Base-by-base conservation (phyloP, 2,888 invertebrate genomes). In the Hecatera dysodea region DNA sequence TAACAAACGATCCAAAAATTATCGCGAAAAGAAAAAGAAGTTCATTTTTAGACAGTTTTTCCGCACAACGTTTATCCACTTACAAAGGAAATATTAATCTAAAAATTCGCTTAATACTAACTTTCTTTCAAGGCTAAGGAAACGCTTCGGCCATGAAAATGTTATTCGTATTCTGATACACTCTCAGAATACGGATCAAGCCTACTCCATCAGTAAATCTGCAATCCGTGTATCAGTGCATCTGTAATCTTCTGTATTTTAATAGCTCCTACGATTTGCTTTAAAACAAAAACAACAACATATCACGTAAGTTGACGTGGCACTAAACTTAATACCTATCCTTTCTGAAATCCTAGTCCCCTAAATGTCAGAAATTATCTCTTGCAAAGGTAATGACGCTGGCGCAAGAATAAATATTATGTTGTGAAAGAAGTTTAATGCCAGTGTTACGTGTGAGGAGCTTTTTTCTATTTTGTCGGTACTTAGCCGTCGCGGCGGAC, bases 401-500 rank as follows among this genome's bases (percentile, higher is more conserved):
- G 55, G 56, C 64, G 75, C 71, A 71, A 64, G 48, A 70, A 65
- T 77, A 80, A 72, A 83, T 79, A 80, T 82, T 72, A 72, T 75
- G 68, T 71, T 74, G 78, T 70, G 59, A 63, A 84, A 82, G 76
- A 84, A 85, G 81, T 82, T 82, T 72, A 80, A 85, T 75, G 74
- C 48, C 63, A 75, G 71, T 78, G 73, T 77, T 74, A 81, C 74
- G 78, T 85, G 83, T 81, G 75, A 76, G 76, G 76, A 75, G 68
- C 77, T 85, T 85, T 88, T 89, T 85, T 87, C 82, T 82, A 74
- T 83, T 85, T 82, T 71, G 80, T 81, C 82, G 81, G 87, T 89
- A 90, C 88, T 92, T 88, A 91, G 87, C 85, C 75, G 65, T 61
- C 75, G 81, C 83, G 83, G 81, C 86, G 91, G 90, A 81, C 91